These are phyloP conservation scores for Hippocampus comes DNA, from an alignment of 2,113 vertebrate species.

Conservation along the genomic window DNA sequence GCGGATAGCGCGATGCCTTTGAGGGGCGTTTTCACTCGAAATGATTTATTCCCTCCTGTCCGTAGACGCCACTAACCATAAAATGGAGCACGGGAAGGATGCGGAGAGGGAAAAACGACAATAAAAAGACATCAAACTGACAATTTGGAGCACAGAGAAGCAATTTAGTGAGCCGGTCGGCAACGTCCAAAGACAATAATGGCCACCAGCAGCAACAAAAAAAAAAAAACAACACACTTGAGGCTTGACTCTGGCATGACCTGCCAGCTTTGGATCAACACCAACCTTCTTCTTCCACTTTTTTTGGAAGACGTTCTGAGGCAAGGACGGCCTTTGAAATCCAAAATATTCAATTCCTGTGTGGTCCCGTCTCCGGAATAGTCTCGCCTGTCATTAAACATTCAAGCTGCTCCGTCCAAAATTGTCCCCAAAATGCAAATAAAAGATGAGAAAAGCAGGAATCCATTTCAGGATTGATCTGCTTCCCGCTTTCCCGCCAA, in stretches of 20 bases:
- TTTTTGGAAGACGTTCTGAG: neutral
- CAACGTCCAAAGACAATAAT: neutral
- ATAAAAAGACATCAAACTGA: neutral
- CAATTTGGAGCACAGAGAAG: neutral
- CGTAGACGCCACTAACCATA: neutral
- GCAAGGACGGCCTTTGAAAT: neutral
- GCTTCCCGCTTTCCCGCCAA: neutral
- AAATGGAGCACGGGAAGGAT: neutral
- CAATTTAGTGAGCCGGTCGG: neutral
- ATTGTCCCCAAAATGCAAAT: constrained; percentile 1
- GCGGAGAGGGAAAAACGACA: neutral
- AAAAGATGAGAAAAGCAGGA: neutral
- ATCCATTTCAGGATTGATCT: neutral
- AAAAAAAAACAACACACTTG: neutral
- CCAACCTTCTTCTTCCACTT: neutral
- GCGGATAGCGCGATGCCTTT: neutral
- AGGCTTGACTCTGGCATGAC: neutral
- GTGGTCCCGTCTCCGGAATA: neutral
- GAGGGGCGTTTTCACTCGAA: neutral
- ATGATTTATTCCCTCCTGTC: neutral
- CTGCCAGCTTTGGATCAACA: neutral
- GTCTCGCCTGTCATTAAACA: neutral
- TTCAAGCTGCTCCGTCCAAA: neutral
- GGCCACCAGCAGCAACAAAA: neutral
- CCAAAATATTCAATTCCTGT: neutral